Evolutionary conservation across 2,888 invertebrate genomes (phyloP), one percentile per base, ranked within the genome.

Genomic region (Troides oblongomaculatus): DNA sequence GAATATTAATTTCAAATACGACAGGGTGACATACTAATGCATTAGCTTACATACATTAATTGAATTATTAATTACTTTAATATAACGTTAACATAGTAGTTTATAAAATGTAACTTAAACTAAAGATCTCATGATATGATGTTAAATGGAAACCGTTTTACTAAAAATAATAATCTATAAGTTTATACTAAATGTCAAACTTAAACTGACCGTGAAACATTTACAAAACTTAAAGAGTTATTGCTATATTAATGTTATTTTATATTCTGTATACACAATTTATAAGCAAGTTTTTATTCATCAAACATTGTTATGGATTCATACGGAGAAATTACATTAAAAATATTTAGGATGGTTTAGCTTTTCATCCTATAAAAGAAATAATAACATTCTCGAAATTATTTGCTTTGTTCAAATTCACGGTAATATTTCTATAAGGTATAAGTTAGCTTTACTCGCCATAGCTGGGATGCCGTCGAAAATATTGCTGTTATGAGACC

Each of bases 301-400:
- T 17, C 50, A 50, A 17, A 18, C 17, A 17, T 50, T 50, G 2
- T 50, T 18, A 4, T 2, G 1, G 1, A 17, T 18, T 18, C 5
- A 21, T 10, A 57, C 18, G 21, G 8, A n/a, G 21, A 57, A 57
- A 57, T 23, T 57, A 57, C 21, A 57, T 57, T 57, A 57, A 23
- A 65, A 59, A 65, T n/a, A n/a, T 6, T 10, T 43, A 10, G n/a
- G 2, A 46, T 50, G n/a, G 18, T 50, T 46, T 59, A 58, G 25
- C 46, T 65, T 59, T 57, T 12, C 23, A 57, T 57, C 43, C 46
- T 50, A 50, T 59, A 59, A 59, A 21, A 25, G 43, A 65, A 65
- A 59, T 65, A 46, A 59, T 59, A 65, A 65, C 65, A 21, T 65
- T 59, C 59, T 8, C 46, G 25, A 65, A 65, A 65, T 64, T 59